Base-by-base conservation (phyloP, 2,113 vertebrate species). In the Taurulus bubalis region DNA sequence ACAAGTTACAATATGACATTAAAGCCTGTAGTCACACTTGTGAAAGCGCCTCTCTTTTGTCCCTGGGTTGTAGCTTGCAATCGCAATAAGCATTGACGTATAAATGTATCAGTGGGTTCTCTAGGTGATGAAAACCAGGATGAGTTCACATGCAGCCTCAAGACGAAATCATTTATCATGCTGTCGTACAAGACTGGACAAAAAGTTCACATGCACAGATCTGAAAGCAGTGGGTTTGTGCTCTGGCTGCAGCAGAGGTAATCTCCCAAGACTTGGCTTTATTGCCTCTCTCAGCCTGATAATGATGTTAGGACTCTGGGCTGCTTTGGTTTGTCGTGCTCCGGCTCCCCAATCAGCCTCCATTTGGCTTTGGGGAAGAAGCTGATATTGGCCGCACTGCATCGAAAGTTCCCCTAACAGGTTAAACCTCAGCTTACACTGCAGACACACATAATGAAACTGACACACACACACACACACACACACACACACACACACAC, bases 251-350 rank as follows among this genome's bases (percentile, higher is more conserved):
- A 80, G 85, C 83, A 77, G 90, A 86, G 55, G 80, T 90, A 93
- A 94, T 95, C 93, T 93, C 93, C 90, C 71, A 84, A 93, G 92
- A 90, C 86, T 83, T 64, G 85, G 83, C 91, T 93, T 95, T 94
- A 94, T 94, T 94, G 93, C 92, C 89, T 91, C 88, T 90, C 89
- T 90, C 92, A 91, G 90, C 86, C 80, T 56, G 67, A 78, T 94
- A 95, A 95, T 94, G 92, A 94, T 90, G 91, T 94, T 92, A 94
- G 88, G 88, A 92, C 92, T 89, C 80, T 82, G 86, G 88, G 89
- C 87, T 94, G 90, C 91, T 86, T 86, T 56, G 85, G 77, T 90
- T 89, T 94, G 91, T 90, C 49, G 77, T 58, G 75, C 86, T 87
- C 82, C 59, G 28, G 75, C 89, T 94, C 89, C 90, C 90, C 87